These are phyloP conservation scores for Delia radicum DNA, from an alignment of 1,140 invertebrate species.

Conservation along the genomic window DNA sequence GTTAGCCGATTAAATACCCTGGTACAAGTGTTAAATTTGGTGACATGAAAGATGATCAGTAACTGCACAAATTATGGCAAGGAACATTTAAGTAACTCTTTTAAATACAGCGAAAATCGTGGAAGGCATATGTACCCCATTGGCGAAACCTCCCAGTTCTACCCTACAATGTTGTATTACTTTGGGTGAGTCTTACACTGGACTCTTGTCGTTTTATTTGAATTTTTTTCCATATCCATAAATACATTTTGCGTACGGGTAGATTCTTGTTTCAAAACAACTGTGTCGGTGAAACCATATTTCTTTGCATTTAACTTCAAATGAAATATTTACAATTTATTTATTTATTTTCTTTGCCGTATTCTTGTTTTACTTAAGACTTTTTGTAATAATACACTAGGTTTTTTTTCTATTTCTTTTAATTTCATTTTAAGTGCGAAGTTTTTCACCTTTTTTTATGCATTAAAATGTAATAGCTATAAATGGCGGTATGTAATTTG, in stretches of 20 bases:
- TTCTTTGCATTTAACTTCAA: neutral
- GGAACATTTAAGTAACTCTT: too few relatives aligned
- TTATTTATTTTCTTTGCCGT: neutral
- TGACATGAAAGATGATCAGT: too few relatives aligned
- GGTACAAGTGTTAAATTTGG: too few relatives aligned
- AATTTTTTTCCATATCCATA: neutral
- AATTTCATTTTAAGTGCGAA: constrained; percentile 13
- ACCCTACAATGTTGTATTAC: neutral
- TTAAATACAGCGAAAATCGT: too few relatives aligned
- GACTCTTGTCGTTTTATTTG: neutral
- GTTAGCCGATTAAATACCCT: too few relatives aligned
- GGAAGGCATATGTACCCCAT: too few relatives aligned
- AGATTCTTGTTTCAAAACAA: neutral
- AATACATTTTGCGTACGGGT: neutral
- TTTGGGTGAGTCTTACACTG: neutral
- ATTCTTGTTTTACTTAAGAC: neutral
- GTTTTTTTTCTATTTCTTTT: neutral
- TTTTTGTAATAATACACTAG: constrained; percentile 4
- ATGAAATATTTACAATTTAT: neutral
- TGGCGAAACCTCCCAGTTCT: too few relatives aligned
- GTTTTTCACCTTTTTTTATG: constrained; percentile 15
- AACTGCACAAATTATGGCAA: too few relatives aligned
- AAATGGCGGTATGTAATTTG: neutral
- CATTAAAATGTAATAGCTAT: neutral
- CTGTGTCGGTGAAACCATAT: constrained; percentile 13